Evolutionary conservation across 2,888 invertebrate genomes (phyloP).

Genomic region (Pogonocherus hispidulus): DNA sequence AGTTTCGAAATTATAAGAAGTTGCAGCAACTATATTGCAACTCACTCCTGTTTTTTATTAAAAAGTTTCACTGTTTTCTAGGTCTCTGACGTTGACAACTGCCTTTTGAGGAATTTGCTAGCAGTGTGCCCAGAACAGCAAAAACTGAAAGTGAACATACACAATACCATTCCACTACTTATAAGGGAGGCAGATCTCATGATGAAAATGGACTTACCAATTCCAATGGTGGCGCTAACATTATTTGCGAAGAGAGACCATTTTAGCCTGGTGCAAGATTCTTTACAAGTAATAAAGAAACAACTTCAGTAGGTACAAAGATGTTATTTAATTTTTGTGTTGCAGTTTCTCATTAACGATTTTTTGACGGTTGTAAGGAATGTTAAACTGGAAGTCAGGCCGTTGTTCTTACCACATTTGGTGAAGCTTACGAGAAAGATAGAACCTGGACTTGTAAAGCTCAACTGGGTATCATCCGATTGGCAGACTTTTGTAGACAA

Average conservation of each 20-base stretch:
- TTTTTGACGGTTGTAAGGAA: constrained; percentile 80
- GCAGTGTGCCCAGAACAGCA: constrained; percentile 75
- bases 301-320: not conserved
- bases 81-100: constrained; percentile 78
- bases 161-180: constrained; percentile 80
- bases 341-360: constrained; percentile 82
- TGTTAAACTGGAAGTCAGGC: constrained; percentile 90
- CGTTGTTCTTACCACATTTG: constrained; percentile 89
- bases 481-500: constrained; percentile 85
- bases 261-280: constrained; percentile 82
- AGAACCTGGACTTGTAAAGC: constrained; percentile 83
- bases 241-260: constrained; percentile 83
- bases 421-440: constrained; percentile 86
- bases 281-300: constrained; percentile 74
- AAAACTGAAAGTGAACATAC: constrained; percentile 82
- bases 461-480: constrained; percentile 90
- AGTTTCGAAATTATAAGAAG: too few species aligned
- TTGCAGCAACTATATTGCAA: too few species aligned
- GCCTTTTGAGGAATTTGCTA: constrained; percentile 75
- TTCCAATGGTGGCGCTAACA: constrained; percentile 86
- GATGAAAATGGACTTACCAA: constrained; percentile 84
- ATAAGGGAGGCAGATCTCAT: constrained; percentile 89
- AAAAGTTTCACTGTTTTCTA: too few species aligned
- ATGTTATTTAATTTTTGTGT: constrained; percentile 26
- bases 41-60: too few species aligned